A percentile compares a stretch with the other conserved stretches of the same genome.
These are phyloP conservation scores for Amphilophus citrinellus DNA, from an alignment of 2,113 vertebrate genomes.

Conservation along the genomic window DNA sequence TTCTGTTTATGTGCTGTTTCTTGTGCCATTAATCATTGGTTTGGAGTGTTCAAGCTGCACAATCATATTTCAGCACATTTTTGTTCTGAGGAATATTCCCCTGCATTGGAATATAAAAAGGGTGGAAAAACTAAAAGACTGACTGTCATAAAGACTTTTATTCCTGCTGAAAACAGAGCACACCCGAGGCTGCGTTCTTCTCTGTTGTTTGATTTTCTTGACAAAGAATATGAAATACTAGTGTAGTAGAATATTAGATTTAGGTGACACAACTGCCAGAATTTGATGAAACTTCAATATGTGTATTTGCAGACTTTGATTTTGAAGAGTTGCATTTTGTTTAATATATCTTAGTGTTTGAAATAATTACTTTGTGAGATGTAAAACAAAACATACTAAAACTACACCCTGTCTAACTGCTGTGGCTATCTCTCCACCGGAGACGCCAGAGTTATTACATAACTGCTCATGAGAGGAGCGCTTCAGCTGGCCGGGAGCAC, in stretches of 20 bases:
- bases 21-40: background rate
- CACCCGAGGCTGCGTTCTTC: background rate
- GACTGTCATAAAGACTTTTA: background rate
- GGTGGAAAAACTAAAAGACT: background rate
- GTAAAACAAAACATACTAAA: constrained; percentile 14
- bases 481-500: constrained; percentile 47
- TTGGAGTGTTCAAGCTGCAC: background rate
- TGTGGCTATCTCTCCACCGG: constrained; percentile 24
- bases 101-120: background rate
- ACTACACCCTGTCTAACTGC: constrained; percentile 11
- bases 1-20: background rate
- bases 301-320: background rate
- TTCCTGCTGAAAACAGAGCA: background rate
- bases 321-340: constrained; percentile 15
- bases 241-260: constrained; percentile 2
- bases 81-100: background rate
- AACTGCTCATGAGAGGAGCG: constrained; percentile 60
- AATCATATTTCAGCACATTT: background rate
- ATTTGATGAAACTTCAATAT: constrained; percentile 22
- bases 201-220: constrained; percentile 14
- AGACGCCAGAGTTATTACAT: constrained; percentile 57
- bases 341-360: constrained; percentile 20
- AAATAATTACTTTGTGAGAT: constrained; percentile 23
- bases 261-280: background rate
- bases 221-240: constrained; percentile 1